phyloP scores from a whole-genome alignment of 2,888 invertebrate species.

The Scaptomyza caliginosa region DNA sequence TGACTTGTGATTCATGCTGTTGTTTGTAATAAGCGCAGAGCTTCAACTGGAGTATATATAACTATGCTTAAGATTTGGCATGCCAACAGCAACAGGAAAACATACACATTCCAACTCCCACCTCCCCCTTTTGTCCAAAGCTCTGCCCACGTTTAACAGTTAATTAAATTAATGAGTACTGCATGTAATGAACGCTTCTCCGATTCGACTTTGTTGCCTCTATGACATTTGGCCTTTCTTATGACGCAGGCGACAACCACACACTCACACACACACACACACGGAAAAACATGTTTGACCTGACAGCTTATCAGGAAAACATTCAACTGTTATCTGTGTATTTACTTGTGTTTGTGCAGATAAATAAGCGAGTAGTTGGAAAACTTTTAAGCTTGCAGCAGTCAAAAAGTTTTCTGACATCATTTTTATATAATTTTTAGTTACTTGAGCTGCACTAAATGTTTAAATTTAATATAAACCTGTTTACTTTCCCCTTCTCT shows the following conservation, averaged over 20 bases:
- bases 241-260: not conserved
- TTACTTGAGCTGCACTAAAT: constrained; percentile 2
- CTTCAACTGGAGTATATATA: constrained; percentile 20
- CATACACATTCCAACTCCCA: constrained; percentile 43
- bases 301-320: constrained; percentile 16
- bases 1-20: constrained; percentile 58
- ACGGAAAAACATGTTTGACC: not conserved
- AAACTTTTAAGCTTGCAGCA: not conserved
- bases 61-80: constrained; percentile 62
- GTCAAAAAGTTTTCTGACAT: constrained; percentile 3
- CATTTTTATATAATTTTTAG: constrained; percentile 17
- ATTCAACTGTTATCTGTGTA: constrained; percentile 3
- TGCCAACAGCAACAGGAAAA: constrained; percentile 55
- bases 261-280: not conserved
- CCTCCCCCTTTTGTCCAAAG: not conserved
- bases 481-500: too few species aligned
- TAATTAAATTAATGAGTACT: constrained; percentile 73
- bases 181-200: constrained; percentile 35
- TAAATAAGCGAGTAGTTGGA: constrained; percentile 5
- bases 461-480: not conserved
- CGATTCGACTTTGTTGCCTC: constrained; percentile 35
- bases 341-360: constrained; percentile 15
- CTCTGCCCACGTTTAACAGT: constrained; percentile 39
- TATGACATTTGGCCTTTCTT: constrained; percentile 53
- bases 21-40: constrained; percentile 7